A percentile compares a stretch with the other conserved stretches of the same genome.
Conservation (phyloP, 2,797 vertebrate genomes). For the Melanotaenia boesemani region DNA sequence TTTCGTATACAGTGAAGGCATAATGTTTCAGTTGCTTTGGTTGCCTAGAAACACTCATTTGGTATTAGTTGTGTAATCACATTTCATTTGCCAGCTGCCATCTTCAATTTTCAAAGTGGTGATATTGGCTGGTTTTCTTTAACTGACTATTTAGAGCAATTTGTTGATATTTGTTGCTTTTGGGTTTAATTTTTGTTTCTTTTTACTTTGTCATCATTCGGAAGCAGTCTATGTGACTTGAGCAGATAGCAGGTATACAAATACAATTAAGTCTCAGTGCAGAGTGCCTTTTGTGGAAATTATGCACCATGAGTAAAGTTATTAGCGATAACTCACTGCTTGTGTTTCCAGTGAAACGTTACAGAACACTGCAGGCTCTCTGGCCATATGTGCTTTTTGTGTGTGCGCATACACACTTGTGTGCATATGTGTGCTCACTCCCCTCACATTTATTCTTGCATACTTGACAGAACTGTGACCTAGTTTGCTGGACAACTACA, state of each 20-base stretch:
- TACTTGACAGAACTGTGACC: constrained; percentile 85
- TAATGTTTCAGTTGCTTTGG: constrained; percentile 32
- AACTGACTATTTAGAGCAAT: neutral
- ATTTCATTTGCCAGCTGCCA: constrained; percentile 48
- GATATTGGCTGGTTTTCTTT: constrained; percentile 1
- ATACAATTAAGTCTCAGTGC: constrained; percentile 24
- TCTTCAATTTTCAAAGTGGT: constrained; percentile 37
- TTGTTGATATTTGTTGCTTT: neutral
- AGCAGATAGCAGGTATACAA: constrained; percentile 27
- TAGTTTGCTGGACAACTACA: constrained; percentile 82
- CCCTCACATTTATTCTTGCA: constrained; percentile 80
- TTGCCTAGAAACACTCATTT: constrained; percentile 74
- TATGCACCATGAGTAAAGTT: constrained; percentile 69
- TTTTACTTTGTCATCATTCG: constrained; percentile 16
- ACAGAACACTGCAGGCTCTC: constrained; percentile 58
- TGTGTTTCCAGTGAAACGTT: constrained; percentile 64
- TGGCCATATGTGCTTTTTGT: constrained; percentile 53
- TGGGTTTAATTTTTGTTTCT: neutral
- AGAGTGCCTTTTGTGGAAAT: constrained; percentile 41
- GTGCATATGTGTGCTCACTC: constrained; percentile 46
- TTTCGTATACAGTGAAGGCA: constrained; percentile 14
- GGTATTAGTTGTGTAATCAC: constrained; percentile 55
- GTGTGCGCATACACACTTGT: constrained; percentile 1
- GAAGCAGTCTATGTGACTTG: neutral
- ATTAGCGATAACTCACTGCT: constrained; percentile 73